A percentile compares a stretch with the other conserved stretches of the same genome.
phyloP scores from a whole-genome alignment of 2,113 vertebrate species.

The Casuarius casuarius region DNA sequence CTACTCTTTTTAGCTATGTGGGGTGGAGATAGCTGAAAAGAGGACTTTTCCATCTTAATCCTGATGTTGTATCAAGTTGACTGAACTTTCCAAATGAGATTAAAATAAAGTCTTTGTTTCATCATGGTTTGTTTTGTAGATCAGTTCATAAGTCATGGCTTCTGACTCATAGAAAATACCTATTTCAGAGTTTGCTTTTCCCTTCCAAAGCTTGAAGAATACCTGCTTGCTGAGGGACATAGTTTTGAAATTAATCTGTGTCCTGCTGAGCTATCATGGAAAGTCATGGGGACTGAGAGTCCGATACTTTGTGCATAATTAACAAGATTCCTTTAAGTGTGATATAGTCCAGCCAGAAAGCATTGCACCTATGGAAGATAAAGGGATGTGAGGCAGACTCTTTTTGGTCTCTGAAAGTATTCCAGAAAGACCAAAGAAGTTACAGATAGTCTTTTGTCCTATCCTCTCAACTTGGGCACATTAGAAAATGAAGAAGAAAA shows the following conservation, averaged over 20 bases:
- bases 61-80: background rate
- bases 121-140: background rate
- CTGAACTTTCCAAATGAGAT: background rate
- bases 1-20: background rate
- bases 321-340: background rate
- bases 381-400: background rate
- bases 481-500: background rate
- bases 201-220: background rate
- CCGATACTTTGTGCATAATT: background rate
- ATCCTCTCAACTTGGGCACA: background rate
- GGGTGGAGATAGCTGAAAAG: background rate
- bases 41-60: background rate
- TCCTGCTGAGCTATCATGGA: background rate
- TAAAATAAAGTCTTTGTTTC: background rate
- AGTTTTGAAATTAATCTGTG: background rate
- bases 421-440: background rate
- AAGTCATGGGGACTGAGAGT: background rate
- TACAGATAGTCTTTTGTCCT: background rate
- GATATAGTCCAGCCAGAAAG: background rate
- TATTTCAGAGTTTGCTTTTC: background rate
- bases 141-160: background rate
- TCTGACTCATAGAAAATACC: background rate
- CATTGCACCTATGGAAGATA: background rate
- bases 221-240: rapidly evolving
- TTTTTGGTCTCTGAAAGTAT: background rate